Base-by-base conservation (phyloP, 2,113 vertebrate species). In the Nanger granti region DNA sequence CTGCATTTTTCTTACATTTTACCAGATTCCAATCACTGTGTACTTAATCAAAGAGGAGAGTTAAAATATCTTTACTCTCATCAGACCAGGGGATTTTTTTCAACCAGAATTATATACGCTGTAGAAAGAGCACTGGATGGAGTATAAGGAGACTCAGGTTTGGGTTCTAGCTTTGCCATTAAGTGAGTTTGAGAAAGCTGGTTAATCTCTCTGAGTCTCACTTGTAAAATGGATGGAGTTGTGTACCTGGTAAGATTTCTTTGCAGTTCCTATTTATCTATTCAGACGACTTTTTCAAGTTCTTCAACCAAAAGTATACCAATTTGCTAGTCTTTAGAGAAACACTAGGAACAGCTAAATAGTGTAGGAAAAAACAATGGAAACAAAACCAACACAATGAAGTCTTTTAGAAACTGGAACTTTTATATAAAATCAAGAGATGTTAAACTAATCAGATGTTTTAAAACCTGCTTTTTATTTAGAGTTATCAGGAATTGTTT, bases 361-460 rank as follows among this genome's bases (percentile, higher is more conserved):
- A 83, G 41, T 66, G 69, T 18, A 92, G 26, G 12, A 41, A 83
- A 59, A 89, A 94, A 64, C 37, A 73, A 44, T 5, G 91, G 73
- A 87, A 64, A 24, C 13, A 73, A 89, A 62, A 55, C 7, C 29
- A 86, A 55, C 3, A 20, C 44, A 62, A 57, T 17, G 34, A 88
- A 79, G 11, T 87, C 26, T 91, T 83, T 88, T 37, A 93, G 60
- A 91, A 93, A 22, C 37, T 7, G 22, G 8, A 87, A 87, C 6
- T 91, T 97, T 64, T 59, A 64, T 76, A 34, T 54, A 84, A 88
- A 97, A 96, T 69, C 9, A 85, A 66, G 18, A 55, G 44, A 76
- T 34, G 24, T 41, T 93, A 34, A 95, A 90, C 87, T 89, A 49
- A 73, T 79, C 22, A 73, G 2, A 2, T 18, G 91, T 76, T 95